Evolutionary conservation across 2,888 invertebrate genomes (phyloP).

Genomic region (Meiosimyza platycephala): DNA sequence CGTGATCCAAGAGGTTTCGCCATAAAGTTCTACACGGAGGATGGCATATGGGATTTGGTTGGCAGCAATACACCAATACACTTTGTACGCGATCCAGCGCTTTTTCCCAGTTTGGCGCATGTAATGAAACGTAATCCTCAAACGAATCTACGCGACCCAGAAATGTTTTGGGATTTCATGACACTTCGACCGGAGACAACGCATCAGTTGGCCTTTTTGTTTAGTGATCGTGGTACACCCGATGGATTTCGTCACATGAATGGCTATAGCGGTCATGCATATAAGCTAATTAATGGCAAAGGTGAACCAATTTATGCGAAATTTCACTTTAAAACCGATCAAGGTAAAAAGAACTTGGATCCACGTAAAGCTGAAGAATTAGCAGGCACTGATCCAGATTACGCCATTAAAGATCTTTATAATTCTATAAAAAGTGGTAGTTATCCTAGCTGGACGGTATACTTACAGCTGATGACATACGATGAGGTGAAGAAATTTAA

Average conservation of each 20-base stretch:
- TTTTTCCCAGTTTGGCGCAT: conserved; percentile 96
- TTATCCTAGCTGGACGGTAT: conserved; percentile 82
- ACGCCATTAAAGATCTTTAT: conserved; percentile 87
- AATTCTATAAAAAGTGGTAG: conserved; percentile 85
- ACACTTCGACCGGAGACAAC: conserved; percentile 87
- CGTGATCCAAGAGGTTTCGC: conserved; percentile 95
- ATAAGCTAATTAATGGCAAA: conserved; percentile 85
- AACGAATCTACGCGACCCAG: conserved; percentile 89
- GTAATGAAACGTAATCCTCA: conserved; percentile 96
- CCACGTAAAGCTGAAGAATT: conserved; percentile 65
- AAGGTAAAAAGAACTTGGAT: conserved; percentile 84
- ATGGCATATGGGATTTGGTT: conserved; percentile 93
- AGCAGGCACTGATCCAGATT: conserved; percentile 86
- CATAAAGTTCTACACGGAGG: conserved; percentile 92
- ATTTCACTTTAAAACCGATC: conserved; percentile 93
- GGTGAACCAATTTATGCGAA: conserved; percentile 86
- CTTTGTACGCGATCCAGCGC: conserved; percentile 89
- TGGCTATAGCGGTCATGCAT: conserved; percentile 95
- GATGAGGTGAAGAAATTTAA: conserved; percentile 82
- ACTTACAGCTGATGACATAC: conserved; percentile 90
- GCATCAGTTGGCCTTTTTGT: conserved; percentile 87
- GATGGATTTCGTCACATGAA: conserved; percentile 95
- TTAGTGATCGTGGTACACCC: conserved; percentile 93
- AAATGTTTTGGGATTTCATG: conserved; percentile 98
- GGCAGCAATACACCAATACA: conserved; percentile 95